A percentile compares a stretch with the other conserved stretches of the same genome.
phyloP scores from a whole-genome alignment of 2,113 vertebrate genomes.

The Plecotus auritus region DNA sequence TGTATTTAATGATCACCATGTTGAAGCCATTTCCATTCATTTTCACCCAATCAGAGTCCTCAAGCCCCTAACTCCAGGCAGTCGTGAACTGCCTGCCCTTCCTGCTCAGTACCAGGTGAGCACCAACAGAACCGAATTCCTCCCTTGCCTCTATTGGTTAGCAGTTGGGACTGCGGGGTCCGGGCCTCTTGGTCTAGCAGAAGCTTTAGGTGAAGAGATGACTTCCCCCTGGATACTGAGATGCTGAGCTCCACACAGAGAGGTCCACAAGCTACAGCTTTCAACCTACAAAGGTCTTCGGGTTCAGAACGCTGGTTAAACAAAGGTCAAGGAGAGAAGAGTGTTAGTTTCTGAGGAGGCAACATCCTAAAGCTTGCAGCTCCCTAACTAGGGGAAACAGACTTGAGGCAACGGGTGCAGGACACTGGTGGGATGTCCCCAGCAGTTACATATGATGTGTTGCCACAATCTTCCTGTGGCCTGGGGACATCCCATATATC shows the following conservation, averaged over 20 bases:
- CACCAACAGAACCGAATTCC: neutral
- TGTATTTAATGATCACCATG: neutral
- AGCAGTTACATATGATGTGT: accelerated
- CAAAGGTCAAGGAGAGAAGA: conserved; percentile 60
- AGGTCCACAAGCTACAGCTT: conserved; percentile 54
- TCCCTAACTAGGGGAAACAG: neutral
- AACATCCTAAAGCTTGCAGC: neutral
- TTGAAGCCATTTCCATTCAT: neutral
- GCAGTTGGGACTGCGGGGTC: neutral
- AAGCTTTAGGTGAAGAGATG: conserved; percentile 40
- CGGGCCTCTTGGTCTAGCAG: neutral
- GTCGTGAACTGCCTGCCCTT: neutral
- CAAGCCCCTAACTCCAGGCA: neutral
- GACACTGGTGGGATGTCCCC: accelerated
- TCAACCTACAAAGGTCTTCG: conserved; percentile 47
- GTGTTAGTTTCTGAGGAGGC: conserved; percentile 12
- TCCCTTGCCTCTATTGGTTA: conserved; percentile 32
- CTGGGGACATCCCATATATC: neutral
- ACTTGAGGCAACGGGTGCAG: neutral
- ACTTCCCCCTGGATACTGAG: conserved; percentile 43
- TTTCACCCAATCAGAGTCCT: neutral
- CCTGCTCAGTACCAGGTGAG: neutral
- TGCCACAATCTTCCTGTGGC: neutral
- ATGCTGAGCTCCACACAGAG: conserved; percentile 47
- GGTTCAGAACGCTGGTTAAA: conserved; percentile 56